Evolutionary conservation across 2,888 invertebrate species (phyloP).

Genomic region (Drosophila mimica): DNA sequence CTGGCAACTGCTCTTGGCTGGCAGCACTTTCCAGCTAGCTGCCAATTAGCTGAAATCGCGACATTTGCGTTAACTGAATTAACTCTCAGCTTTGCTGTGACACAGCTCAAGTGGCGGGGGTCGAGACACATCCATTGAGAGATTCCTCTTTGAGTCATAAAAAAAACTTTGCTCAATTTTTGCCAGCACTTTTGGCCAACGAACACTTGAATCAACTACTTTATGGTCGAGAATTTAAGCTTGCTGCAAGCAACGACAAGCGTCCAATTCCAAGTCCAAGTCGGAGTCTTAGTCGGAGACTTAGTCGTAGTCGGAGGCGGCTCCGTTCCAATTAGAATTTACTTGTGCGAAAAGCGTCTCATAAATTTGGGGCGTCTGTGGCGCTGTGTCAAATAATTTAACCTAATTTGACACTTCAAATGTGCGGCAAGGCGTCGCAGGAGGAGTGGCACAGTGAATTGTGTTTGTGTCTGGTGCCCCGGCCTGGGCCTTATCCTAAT

Average conservation of each 20-base stretch:
- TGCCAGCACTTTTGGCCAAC: conserved; percentile 41
- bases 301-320: conserved; percentile 4
- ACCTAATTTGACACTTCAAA: conserved; percentile 83
- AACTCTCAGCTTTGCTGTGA: conserved; percentile 35
- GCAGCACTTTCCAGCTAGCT: conserved; percentile 58
- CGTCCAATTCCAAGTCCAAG: conserved; percentile 2
- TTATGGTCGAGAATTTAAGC: conserved; percentile 59
- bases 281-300: neutral
- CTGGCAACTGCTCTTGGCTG: conserved; percentile 25
- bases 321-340: conserved; percentile 69
- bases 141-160: conserved; percentile 33
- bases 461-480: conserved; percentile 36
- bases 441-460: conserved; percentile 7
- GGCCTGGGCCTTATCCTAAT: conserved; percentile 68
- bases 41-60: conserved; percentile 67
- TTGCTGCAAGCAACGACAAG: conserved; percentile 8
- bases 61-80: conserved; percentile 36
- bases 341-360: conserved; percentile 48
- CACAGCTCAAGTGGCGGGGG: conserved; percentile 16
- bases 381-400: conserved; percentile 81
- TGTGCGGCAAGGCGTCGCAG: conserved; percentile 38
- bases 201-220: conserved; percentile 65
- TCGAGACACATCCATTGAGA: conserved; percentile 10
- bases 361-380: conserved; percentile 70
- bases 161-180: conserved; percentile 53